Evolutionary conservation across 2,797 vertebrate species (phyloP).

Genomic region (Pitangus sulphuratus): DNA sequence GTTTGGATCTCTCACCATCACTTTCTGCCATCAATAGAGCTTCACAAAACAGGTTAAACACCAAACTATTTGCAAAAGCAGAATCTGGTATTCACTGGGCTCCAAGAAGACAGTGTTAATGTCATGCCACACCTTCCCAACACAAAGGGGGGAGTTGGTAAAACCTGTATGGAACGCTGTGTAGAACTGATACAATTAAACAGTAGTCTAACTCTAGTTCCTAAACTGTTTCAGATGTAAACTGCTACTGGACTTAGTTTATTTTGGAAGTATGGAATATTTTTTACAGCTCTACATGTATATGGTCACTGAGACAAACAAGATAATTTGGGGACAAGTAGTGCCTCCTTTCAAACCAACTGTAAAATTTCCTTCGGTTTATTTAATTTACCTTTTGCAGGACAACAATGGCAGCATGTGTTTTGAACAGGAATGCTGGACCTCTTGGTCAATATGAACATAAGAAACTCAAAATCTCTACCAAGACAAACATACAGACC

Average conservation of each 20-base stretch:
- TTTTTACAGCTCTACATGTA: neutral
- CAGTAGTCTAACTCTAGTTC: neutral
- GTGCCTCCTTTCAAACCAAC: neutral
- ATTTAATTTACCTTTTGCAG: neutral
- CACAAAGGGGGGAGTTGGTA: neutral
- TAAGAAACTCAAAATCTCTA: neutral
- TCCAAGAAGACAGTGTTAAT: neutral
- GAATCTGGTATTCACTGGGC: neutral
- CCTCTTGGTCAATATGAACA: neutral
- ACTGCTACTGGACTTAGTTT: neutral
- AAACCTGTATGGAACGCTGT: neutral
- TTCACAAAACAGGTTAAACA: neutral
- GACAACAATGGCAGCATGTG: fast-evolving
- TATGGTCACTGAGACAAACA: neutral
- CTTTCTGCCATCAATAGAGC: neutral
- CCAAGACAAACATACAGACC: neutral
- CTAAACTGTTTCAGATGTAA: neutral
- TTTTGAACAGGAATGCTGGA: neutral
- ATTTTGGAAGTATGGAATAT: neutral
- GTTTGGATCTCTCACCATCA: neutral
- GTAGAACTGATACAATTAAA: neutral
- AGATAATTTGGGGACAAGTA: neutral
- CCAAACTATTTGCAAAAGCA: neutral
- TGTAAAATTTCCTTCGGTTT: neutral
- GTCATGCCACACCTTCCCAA: neutral